These are phyloP conservation scores for Drosophila sturtevanti DNA, from an alignment of 1,140 invertebrate genomes.

Conservation along the genomic window DNA sequence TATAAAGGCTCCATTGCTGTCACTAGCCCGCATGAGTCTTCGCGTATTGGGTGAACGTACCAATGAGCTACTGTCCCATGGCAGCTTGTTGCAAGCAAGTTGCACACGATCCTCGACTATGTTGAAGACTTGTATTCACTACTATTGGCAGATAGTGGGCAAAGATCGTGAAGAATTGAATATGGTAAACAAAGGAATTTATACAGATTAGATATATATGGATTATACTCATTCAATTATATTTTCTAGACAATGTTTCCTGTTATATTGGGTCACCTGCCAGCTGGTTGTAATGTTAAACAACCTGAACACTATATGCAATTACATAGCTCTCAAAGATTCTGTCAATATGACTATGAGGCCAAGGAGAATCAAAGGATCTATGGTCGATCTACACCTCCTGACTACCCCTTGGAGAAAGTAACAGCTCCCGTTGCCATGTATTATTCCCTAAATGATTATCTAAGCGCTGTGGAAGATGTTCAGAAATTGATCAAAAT, in stretches of 20 bases:
- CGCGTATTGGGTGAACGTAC: constrained; percentile 19
- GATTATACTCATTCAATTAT: too few species aligned
- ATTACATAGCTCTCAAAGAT: constrained; percentile 47
- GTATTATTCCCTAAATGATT: constrained; percentile 89
- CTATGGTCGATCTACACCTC: constrained; percentile 83
- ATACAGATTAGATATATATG: too few species aligned
- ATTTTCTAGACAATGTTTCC: constrained; percentile 63
- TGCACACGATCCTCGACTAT: constrained; percentile 40
- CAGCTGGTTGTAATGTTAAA: constrained; percentile 53
- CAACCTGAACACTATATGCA: constrained; percentile 62
- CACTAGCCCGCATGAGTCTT: constrained; percentile 11
- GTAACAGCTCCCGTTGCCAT: constrained; percentile 87
- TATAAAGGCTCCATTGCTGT: constrained; percentile 38
- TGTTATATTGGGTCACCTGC: constrained; percentile 51
- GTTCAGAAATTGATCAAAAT: constrained; percentile 84
- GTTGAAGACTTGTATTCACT: constrained; percentile 43
- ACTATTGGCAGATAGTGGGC: constrained; percentile 40
- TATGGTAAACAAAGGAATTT: constrained; percentile 33
- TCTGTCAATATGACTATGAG: constrained; percentile 63
- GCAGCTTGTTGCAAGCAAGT: background rate
- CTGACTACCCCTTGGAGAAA: constrained; percentile 84
- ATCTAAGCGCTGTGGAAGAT: constrained; percentile 85
- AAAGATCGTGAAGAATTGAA: constrained; percentile 52
- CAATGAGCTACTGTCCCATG: constrained; percentile 47
- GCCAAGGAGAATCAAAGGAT: constrained; percentile 81